These are phyloP conservation scores for Strigamia crassipes DNA, from an alignment of 2,888 invertebrate species.

Conservation along the genomic window DNA sequence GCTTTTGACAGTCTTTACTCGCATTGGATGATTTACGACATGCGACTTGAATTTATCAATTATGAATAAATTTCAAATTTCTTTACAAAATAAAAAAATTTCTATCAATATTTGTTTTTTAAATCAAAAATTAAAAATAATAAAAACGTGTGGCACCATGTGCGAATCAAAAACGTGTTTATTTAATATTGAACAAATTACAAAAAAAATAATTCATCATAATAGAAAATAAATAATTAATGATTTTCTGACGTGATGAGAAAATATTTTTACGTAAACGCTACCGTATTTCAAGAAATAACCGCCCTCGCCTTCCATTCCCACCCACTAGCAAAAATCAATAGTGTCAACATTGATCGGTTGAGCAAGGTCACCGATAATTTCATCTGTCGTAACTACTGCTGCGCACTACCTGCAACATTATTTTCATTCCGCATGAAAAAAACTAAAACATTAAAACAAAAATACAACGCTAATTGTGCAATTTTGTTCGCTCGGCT, in stretches of 20 bases:
- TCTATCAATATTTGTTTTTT: too few relatives aligned
- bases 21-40: background rate
- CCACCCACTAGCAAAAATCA: slow-evolving; percentile 22
- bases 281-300: slow-evolving; percentile 18
- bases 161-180: background rate
- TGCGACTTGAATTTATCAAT: slow-evolving; percentile 5
- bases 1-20: slow-evolving; percentile 10
- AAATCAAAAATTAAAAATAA: background rate
- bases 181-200: background rate
- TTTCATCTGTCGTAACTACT: slow-evolving; percentile 28
- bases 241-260: background rate
- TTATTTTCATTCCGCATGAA: background rate
- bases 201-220: background rate
- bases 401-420: background rate
- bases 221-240: background rate
- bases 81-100: background rate
- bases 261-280: slow-evolving; percentile 27
- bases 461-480: background rate
- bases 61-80: background rate
- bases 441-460: background rate
- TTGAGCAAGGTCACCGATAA: slow-evolving; percentile 3
- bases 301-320: background rate
- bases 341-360: slow-evolving; percentile 20
- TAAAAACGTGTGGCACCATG: background rate
- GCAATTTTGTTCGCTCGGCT: too few relatives aligned